Conservation (phyloP, 2,888 invertebrate genomes). For the Lasioglossum zephyrum region DNA sequence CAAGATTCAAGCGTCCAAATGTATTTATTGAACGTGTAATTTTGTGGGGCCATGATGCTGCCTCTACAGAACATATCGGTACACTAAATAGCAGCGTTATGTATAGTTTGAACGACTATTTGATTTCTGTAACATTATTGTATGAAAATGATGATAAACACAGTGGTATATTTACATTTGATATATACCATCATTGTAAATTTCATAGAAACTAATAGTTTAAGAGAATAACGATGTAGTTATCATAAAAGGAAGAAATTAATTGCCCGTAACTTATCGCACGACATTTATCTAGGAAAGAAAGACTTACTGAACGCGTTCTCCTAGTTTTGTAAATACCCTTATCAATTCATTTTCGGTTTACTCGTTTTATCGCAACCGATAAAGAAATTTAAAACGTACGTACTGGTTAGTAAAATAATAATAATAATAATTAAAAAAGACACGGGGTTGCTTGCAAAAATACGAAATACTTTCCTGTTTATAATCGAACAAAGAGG, state of each 20-base stretch:
- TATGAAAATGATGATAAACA: constrained; percentile 31
- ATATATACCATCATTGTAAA: constrained; percentile 29
- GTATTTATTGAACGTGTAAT: constrained; percentile 69
- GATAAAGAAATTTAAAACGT: constrained; percentile 53
- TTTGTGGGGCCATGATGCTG: constrained; percentile 58
- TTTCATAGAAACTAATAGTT: constrained; percentile 14
- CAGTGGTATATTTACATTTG: constrained; percentile 52
- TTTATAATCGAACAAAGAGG: constrained; percentile 28
- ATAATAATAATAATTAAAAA: constrained; percentile 35
- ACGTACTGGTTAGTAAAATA: constrained; percentile 66
- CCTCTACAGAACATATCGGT: constrained; percentile 71
- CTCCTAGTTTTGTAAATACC: constrained; percentile 64
- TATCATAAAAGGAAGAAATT: constrained; percentile 16
- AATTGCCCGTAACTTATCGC: constrained; percentile 32
- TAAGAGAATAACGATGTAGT: constrained; percentile 13
- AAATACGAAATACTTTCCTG: constrained; percentile 47
- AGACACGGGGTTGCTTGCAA: constrained; percentile 70
- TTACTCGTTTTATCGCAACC: constrained; percentile 50
- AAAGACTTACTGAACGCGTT: constrained; percentile 49
- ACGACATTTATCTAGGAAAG: constrained; percentile 33
- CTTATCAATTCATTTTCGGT: constrained; percentile 39
- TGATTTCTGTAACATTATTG: constrained; percentile 56
- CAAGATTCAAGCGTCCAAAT: constrained; percentile 66
- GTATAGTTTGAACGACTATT: constrained; percentile 45
- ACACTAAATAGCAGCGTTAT: constrained; percentile 52